These are phyloP conservation scores for Delphinus delphis DNA, from an alignment of 2,113 vertebrate species.

Conservation along the genomic window DNA sequence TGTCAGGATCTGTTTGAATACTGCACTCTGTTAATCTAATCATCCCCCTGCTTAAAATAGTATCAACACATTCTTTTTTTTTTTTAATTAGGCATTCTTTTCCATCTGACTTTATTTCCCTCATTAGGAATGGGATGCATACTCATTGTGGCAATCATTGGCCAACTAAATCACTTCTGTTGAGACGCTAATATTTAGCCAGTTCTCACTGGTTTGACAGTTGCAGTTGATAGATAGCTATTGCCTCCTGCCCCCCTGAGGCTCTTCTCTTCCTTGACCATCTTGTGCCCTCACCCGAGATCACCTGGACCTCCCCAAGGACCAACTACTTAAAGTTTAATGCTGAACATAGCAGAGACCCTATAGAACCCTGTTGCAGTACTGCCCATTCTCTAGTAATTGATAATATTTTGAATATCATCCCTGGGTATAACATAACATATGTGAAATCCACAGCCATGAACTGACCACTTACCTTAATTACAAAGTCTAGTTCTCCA, in stretches of 20 bases:
- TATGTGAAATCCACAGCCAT: neutral
- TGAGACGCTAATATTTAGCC: neutral
- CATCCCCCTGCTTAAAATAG: neutral
- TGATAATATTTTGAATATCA: neutral
- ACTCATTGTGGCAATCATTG: neutral
- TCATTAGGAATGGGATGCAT: neutral
- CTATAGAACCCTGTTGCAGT: neutral
- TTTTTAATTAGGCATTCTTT: neutral
- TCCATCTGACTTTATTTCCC: neutral
- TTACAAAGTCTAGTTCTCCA: neutral
- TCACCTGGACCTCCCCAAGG: neutral
- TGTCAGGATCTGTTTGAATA: neutral
- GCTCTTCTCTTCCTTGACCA: neutral
- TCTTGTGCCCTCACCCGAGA: neutral
- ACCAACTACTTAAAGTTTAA: neutral
- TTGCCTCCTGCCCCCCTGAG: neutral
- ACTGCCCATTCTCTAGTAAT: neutral
- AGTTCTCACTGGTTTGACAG: neutral
- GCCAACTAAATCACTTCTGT: neutral
- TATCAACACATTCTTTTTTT: neutral
- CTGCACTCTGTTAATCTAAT: neutral
- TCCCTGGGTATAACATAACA: neutral
- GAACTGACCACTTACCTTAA: neutral
- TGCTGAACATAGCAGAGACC: neutral
- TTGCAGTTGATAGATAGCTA: neutral